Evolutionary conservation across 2,888 invertebrate species (phyloP).

Genomic region (Heliothis peltigera): DNA sequence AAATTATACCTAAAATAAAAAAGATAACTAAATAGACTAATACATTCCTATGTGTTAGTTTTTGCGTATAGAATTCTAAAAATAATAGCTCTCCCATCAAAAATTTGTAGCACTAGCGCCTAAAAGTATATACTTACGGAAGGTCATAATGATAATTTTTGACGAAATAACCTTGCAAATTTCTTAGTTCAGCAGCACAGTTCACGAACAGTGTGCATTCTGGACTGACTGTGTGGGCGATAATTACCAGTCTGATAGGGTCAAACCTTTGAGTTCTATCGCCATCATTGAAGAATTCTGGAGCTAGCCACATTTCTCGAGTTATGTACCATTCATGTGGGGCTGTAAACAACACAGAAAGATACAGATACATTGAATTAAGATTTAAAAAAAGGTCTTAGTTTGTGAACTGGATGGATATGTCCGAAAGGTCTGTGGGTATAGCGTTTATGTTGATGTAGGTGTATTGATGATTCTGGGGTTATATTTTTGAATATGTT

Average conservation of each 20-base stretch:
- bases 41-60: too few relatives aligned
- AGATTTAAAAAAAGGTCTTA: too few relatives aligned
- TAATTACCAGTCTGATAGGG: conserved; percentile 77
- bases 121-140: conserved; percentile 66
- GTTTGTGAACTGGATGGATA: too few relatives aligned
- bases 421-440: too few relatives aligned
- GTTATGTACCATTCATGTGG: conserved; percentile 82
- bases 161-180: conserved; percentile 72
- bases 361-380: too few relatives aligned
- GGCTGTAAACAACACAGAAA: conserved; percentile 65
- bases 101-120: too few relatives aligned
- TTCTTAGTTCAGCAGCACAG: conserved; percentile 78
- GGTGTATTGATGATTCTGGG: too few relatives aligned
- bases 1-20: conserved; percentile 87
- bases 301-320: conserved; percentile 80
- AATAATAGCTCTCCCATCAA: too few relatives aligned
- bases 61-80: too few relatives aligned
- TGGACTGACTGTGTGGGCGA: conserved; percentile 78
- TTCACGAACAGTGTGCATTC: conserved; percentile 72
- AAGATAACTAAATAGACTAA: not conserved
- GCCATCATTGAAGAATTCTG: conserved; percentile 46
- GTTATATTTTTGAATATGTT: too few relatives aligned
- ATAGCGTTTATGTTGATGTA: too few relatives aligned
- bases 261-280: conserved; percentile 58
- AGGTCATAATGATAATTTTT: conserved; percentile 50